Conservation (phyloP, 2,797 vertebrate species). For the Staurois parvus region DNA sequence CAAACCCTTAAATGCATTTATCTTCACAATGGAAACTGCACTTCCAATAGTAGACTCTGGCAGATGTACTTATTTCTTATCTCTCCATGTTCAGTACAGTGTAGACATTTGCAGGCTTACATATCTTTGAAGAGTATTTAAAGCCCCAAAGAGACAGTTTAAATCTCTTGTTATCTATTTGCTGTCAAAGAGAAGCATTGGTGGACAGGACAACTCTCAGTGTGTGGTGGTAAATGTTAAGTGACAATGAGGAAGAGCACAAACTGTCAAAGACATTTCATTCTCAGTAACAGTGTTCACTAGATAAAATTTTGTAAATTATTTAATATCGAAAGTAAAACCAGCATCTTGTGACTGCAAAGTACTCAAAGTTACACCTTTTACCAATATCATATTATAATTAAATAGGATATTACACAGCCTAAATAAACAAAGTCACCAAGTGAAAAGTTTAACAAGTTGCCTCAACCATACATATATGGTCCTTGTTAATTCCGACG, state of each 20-base stretch:
- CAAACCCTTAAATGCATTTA: background rate
- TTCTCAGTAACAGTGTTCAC: background rate
- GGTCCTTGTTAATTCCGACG: background rate
- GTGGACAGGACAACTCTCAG: background rate
- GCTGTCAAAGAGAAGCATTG: background rate
- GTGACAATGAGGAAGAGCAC: conserved; percentile 9
- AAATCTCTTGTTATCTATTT: background rate
- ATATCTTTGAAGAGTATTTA: background rate
- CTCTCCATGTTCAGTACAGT: background rate
- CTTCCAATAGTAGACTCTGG: background rate
- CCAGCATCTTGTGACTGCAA: background rate
- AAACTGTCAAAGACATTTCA: background rate
- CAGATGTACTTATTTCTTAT: conserved; percentile 14
- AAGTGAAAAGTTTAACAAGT: background rate
- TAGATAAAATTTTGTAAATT: background rate
- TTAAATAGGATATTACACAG: background rate
- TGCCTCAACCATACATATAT: background rate
- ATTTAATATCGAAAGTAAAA: background rate
- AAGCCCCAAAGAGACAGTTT: background rate
- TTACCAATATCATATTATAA: background rate
- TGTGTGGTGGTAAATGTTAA: background rate
- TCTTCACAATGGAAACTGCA: conserved; percentile 3
- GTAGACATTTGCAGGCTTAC: background rate
- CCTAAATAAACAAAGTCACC: background rate
- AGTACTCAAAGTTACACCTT: background rate